These are phyloP conservation scores for Neoarius graeffei DNA, from an alignment of 2,113 vertebrate species.

Conservation along the genomic window DNA sequence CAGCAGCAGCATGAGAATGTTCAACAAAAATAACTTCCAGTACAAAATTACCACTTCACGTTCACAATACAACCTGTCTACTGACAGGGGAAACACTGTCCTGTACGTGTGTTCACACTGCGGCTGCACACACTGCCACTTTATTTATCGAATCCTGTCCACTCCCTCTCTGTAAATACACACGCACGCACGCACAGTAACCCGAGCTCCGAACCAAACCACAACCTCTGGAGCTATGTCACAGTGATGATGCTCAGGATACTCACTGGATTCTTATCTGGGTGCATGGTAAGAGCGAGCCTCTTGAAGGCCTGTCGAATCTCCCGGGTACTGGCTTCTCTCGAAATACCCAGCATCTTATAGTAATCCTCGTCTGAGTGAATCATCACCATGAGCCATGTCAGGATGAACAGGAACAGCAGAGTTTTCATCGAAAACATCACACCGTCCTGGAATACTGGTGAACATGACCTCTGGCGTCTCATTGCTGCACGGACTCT, in stretches of 20 bases:
- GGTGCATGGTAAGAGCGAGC: slow-evolving; percentile 92
- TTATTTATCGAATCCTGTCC: too few relatives aligned
- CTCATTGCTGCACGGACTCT: neutral
- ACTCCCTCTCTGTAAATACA: too few relatives aligned
- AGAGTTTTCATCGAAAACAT: slow-evolving; percentile 60
- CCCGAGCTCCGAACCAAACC: neutral
- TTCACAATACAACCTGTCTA: too few relatives aligned
- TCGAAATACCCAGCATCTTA: slow-evolving; percentile 83
- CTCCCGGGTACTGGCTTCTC: slow-evolving; percentile 89
- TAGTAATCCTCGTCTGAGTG: slow-evolving; percentile 86
- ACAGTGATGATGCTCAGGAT: neutral
- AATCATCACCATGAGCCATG: slow-evolving; percentile 66
- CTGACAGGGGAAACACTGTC: too few relatives aligned
- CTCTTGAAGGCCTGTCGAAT: slow-evolving; percentile 96
- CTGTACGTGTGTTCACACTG: too few relatives aligned
- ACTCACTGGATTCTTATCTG: slow-evolving; percentile 97
- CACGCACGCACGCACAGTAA: neutral
- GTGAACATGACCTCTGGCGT: neutral
- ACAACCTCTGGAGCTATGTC: neutral
- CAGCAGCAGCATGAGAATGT: too few relatives aligned
- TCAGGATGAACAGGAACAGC: slow-evolving; percentile 63
- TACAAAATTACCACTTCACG: too few relatives aligned
- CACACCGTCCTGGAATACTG: neutral
- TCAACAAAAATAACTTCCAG: too few relatives aligned
- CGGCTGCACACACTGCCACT: too few relatives aligned